Evolutionary conservation across 2,113 vertebrate genomes (phyloP).

Genomic region (Syngnathus floridae): DNA sequence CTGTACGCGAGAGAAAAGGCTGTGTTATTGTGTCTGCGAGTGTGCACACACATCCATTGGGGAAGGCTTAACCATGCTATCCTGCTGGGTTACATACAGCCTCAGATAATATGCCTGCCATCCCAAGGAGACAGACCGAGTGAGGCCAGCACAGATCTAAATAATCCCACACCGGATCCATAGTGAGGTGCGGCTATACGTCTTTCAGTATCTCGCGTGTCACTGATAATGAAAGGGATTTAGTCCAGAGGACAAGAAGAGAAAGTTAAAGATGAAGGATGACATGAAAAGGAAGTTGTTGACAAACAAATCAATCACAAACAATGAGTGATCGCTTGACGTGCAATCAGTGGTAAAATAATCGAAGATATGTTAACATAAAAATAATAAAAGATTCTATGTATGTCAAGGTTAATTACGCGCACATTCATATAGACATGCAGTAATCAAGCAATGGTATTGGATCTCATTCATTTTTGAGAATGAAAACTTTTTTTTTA

Average conservation of each 20-base stretch:
- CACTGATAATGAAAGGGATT: conserved; percentile 42
- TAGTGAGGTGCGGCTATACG: conserved; percentile 44
- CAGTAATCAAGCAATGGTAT: not conserved
- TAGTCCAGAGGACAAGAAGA: conserved; percentile 40
- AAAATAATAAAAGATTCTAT: not conserved
- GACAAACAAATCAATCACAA: conserved; percentile 30
- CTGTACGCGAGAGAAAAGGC: conserved; percentile 34
- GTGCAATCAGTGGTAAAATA: conserved; percentile 2
- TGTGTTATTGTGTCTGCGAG: conserved; percentile 44
- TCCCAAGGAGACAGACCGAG: conserved; percentile 54
- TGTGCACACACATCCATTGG: conserved; percentile 21
- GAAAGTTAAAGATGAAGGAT: conserved; percentile 29
- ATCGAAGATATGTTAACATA: not conserved
- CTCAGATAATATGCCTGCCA: conserved; percentile 56
- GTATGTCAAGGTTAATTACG: not conserved
- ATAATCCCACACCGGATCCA: conserved; percentile 66
- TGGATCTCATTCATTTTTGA: too few relatives aligned
- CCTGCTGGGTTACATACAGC: conserved; percentile 48
- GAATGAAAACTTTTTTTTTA: too few relatives aligned
- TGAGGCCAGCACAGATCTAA: conserved; percentile 24
- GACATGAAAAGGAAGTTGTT: conserved; percentile 30
- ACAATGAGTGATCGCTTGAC: conserved; percentile 12
- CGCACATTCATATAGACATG: not conserved
- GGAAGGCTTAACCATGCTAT: conserved; percentile 55
- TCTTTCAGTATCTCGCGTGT: conserved; percentile 32